phyloP scores from a whole-genome alignment of 1,140 invertebrate genomes.

The Eulimnadia texana region DNA sequence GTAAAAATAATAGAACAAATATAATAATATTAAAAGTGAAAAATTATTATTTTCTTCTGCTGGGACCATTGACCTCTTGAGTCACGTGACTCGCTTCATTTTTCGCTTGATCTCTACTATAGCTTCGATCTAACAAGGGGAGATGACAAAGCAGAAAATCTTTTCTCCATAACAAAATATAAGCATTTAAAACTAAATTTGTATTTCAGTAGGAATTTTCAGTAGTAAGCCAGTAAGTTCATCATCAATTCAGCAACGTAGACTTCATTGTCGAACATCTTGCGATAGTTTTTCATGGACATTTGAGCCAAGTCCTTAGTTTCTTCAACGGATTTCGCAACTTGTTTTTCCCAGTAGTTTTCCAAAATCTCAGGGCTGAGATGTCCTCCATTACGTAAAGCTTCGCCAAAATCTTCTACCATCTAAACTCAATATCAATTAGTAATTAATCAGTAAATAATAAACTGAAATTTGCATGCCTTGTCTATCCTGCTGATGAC shows the following conservation, averaged over 20 bases:
- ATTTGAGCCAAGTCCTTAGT: background rate
- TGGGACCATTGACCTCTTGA: too few species aligned
- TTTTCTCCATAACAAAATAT: too few species aligned
- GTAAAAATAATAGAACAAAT: too few species aligned
- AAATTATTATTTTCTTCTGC: too few species aligned
- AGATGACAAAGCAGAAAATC: too few species aligned
- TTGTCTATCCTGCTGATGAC: background rate
- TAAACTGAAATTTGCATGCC: background rate
- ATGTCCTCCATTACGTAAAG: background rate
- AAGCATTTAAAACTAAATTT: too few species aligned
- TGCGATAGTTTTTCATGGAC: background rate
- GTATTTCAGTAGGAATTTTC: too few species aligned
- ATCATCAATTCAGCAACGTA: background rate
- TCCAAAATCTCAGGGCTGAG: background rate
- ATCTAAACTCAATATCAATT: background rate
- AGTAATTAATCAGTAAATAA: background rate
- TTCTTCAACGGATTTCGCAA: background rate
- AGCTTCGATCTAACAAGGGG: too few species aligned
- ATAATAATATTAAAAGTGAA: too few species aligned
- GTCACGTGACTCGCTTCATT: too few species aligned
- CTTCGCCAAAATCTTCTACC: background rate
- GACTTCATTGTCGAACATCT: background rate
- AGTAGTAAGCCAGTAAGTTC: background rate
- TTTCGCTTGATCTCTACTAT: too few species aligned
- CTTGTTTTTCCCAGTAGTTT: background rate